Evolutionary conservation across 2,797 vertebrate genomes (phyloP).

Genomic region (Acanthurus tractus): DNA sequence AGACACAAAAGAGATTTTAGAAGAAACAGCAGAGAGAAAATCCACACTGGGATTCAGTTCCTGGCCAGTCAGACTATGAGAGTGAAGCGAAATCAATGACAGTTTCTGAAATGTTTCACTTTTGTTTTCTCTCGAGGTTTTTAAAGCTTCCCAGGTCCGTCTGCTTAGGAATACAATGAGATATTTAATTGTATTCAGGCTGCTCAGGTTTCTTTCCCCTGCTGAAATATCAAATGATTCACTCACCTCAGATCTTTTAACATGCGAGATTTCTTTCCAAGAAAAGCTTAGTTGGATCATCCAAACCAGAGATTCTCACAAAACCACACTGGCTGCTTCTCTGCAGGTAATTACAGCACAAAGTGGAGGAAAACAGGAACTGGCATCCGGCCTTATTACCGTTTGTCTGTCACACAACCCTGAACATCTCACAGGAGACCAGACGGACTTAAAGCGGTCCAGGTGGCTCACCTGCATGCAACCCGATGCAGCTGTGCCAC

Average conservation of each 20-base stretch:
- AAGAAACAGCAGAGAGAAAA: neutral
- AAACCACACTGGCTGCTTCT: neutral
- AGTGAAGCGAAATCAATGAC: neutral
- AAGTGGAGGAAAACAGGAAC: neutral
- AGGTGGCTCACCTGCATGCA: conserved; percentile 1
- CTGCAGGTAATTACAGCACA: neutral
- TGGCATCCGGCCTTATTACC: neutral
- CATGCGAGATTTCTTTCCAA: neutral
- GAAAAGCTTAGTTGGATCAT: neutral
- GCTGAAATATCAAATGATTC: neutral
- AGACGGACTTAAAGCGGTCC: neutral
- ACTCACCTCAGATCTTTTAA: conserved; percentile 7
- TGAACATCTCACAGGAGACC: neutral
- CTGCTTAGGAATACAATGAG: neutral
- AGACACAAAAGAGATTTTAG: conserved; percentile 1
- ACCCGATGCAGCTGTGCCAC: neutral
- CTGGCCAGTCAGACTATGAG: neutral
- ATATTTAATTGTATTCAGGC: neutral
- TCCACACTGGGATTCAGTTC: conserved; percentile 9
- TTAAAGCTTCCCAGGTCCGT: neutral
- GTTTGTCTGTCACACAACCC: neutral
- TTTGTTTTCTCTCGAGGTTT: neutral
- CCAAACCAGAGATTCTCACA: neutral
- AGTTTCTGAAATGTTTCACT: conserved; percentile 6
- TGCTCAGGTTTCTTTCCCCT: neutral